Percentiles rank a stretch among this genome's conserved stretches.
phyloP scores from a whole-genome alignment of 1,140 invertebrate genomes.

The Anastrepha ludens region DNA sequence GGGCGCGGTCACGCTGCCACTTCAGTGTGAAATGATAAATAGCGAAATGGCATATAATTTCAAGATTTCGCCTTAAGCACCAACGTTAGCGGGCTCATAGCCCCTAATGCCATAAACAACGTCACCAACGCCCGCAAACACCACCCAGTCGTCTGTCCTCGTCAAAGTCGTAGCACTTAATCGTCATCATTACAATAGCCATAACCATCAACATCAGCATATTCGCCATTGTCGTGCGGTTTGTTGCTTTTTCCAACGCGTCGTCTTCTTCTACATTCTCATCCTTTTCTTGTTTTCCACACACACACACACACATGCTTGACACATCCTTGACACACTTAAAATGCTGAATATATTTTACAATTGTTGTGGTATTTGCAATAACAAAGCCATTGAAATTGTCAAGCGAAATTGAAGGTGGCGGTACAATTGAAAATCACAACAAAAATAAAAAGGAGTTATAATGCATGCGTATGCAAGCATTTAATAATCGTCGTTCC shows the following conservation, averaged over 20 bases:
- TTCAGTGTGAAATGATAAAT: conserved; percentile 44
- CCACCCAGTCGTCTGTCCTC: neutral
- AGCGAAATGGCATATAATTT: conserved; percentile 46
- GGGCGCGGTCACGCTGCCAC: neutral
- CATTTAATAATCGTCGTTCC: neutral
- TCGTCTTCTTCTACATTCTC: neutral
- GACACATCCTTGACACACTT: conserved; percentile 44
- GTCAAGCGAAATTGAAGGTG: conserved; percentile 3
- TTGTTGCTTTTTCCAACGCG: neutral
- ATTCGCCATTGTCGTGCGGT: neutral
- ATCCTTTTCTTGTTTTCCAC: neutral
- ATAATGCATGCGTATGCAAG: neutral
- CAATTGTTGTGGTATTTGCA: conserved; percentile 29
- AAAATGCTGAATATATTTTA: neutral
- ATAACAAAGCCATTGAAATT: conserved; percentile 26
- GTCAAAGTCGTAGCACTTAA: conserved; percentile 10
- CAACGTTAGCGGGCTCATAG: neutral
- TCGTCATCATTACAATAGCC: conserved; percentile 44
- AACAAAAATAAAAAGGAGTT: conserved; percentile 1
- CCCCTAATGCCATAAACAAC: neutral
- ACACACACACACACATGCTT: neutral
- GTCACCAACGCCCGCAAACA: neutral
- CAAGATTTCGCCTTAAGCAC: neutral
- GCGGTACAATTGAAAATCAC: conserved; percentile 23
- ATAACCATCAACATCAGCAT: conserved; percentile 39